These are phyloP conservation scores for Melanocharis versteri DNA, from an alignment of 2,113 vertebrate species.

Conservation along the genomic window DNA sequence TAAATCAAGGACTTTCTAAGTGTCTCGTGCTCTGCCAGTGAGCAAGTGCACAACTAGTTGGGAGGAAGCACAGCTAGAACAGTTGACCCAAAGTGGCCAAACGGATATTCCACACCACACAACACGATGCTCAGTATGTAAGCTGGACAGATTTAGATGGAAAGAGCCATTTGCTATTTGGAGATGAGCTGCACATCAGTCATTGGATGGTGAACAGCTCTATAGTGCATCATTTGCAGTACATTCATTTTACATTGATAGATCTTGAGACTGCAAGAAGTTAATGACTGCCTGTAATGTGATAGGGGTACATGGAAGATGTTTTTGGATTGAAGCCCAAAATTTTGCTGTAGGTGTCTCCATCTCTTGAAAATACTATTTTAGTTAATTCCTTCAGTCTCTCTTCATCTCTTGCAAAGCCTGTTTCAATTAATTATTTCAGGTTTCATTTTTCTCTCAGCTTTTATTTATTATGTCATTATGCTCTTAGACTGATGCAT, in stretches of 20 bases:
- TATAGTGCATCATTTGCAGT: not conserved
- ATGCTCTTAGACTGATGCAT: not conserved
- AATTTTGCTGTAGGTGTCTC: not conserved
- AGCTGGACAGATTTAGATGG: not conserved
- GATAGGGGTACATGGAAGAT: not conserved
- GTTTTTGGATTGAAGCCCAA: not conserved
- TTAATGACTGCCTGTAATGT: not conserved
- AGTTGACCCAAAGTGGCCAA: not conserved
- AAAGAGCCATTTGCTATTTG: accelerated
- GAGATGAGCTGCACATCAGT: not conserved
- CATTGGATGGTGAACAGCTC: not conserved
- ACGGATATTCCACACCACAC: not conserved
- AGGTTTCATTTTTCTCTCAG: not conserved
- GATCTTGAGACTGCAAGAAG: not conserved
- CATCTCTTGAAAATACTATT: not conserved
- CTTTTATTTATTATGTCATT: not conserved
- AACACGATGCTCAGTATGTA: not conserved
- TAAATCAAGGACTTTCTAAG: not conserved
- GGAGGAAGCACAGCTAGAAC: not conserved
- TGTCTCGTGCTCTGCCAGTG: not conserved
- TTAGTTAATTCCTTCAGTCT: not conserved
- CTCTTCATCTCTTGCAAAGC: not conserved
- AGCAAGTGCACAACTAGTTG: not conserved
- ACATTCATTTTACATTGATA: not conserved
- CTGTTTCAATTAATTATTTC: not conserved